phyloP scores from a whole-genome alignment of 2,888 invertebrate species.

The Sinhomidia bicolor region DNA sequence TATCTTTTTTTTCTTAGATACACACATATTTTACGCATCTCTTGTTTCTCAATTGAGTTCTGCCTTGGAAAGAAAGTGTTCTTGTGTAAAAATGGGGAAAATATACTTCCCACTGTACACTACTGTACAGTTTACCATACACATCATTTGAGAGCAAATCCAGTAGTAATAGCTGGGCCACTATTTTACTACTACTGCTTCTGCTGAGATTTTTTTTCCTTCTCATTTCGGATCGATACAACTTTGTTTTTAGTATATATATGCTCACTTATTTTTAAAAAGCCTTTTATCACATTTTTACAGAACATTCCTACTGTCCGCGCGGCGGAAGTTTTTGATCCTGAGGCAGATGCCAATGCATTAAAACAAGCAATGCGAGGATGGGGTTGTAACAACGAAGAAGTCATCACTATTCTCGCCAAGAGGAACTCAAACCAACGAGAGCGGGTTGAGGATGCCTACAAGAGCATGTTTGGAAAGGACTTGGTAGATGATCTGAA shows the following conservation, averaged over 20 bases:
- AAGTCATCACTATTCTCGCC: constrained; percentile 76
- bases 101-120: background rate
- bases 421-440: constrained; percentile 78
- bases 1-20: constrained; percentile 45
- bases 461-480: constrained; percentile 79
- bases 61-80: constrained; percentile 3
- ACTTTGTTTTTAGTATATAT: constrained; percentile 36
- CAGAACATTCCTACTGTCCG: constrained; percentile 79
- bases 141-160: constrained; percentile 15
- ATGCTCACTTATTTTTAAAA: constrained; percentile 58
- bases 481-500: constrained; percentile 81
- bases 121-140: too few relatives aligned
- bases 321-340: constrained; percentile 72
- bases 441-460: constrained; percentile 75
- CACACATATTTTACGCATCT: constrained; percentile 34
- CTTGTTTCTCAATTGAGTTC: constrained; percentile 18
- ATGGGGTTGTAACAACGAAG: constrained; percentile 79
- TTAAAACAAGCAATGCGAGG: constrained; percentile 79
- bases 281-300: constrained; percentile 66
- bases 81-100: constrained; percentile 16
- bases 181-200: too few relatives aligned
- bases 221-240: constrained; percentile 55
- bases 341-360: constrained; percentile 78
- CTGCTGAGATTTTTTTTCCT: constrained; percentile 14
- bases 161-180: background rate